Evolutionary conservation across 2,888 invertebrate genomes (phyloP), one percentile per base, ranked within the genome.

Genomic region (Helobdella robusta): DNA sequence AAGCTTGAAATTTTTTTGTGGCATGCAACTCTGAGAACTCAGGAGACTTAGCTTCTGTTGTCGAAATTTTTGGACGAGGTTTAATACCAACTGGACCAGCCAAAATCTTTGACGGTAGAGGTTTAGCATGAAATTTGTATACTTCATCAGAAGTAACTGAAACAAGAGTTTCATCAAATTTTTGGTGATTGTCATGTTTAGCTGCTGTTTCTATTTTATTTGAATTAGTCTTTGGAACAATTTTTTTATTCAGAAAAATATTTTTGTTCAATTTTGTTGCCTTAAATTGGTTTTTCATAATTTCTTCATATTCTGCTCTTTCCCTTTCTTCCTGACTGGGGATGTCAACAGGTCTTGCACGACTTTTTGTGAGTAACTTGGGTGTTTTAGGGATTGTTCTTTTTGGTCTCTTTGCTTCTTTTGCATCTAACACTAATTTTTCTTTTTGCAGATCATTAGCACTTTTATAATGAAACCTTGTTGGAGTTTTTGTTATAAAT

Each of bases 21-120:
- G 62, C 62, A 62, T 62, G 62, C 32, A 62, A 35, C 20, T 46
- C 50, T n/a, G 62, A 62, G 32, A 62, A 62, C 18, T 48, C 32
- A 18, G 62, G 62, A 25, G 46, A 46, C 20, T 62, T 30, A 18
- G 62, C 50, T n/a, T 32, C 4, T 20, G 62, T 62, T n/a, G 20
- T n/a, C 3, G 30, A 35, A 30, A 48, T 50, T 8, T 28, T n/a
- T 20, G 30, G 25, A 6, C 46, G 44, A 2, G 30, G 32, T 46
- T 30, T 30, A 44, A 48, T 20, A 4, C 50, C 50, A 5, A 62
- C 50, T 11, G 50, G 62, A 28, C 50, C 62, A 20, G 48, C n/a
- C 6, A 25, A 30, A 32, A 62, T 62, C n/a, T 50, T 30, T 30
- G 8, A n/a, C n/a, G 46, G 46, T 11, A 62, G 20, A 3, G 62